A percentile compares a stretch with the other conserved stretches of the same genome.
These are phyloP conservation scores for Drosophila conformis DNA, from an alignment of 2,888 invertebrate genomes.

Conservation along the genomic window DNA sequence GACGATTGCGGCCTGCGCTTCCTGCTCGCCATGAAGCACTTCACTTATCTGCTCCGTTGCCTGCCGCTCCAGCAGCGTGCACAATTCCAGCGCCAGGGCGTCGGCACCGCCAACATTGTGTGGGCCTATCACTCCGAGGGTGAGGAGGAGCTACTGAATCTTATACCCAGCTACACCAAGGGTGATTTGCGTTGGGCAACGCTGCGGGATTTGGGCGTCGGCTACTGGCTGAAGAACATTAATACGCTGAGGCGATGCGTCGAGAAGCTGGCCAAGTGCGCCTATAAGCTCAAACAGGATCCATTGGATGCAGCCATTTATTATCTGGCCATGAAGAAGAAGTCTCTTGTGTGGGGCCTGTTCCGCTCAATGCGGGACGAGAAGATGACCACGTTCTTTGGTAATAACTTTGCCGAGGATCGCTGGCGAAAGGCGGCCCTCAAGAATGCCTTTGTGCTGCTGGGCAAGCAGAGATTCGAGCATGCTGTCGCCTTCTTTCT, in stretches of 20 bases:
- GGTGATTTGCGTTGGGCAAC: conserved; percentile 95
- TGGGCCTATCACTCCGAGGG: conserved; percentile 99
- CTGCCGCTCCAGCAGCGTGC: conserved; percentile 95
- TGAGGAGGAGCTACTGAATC: conserved; percentile 95
- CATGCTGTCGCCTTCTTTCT: conserved; percentile 99
- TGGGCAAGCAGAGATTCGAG: conserved; percentile 97
- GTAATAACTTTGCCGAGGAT: conserved; percentile 96
- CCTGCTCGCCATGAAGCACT: conserved; percentile 98
- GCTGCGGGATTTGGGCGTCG: conserved; percentile 94
- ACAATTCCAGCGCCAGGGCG: conserved; percentile 93
- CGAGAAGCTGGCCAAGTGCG: conserved; percentile 96
- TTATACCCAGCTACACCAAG: conserved; percentile 95
- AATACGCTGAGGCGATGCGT: conserved; percentile 92
- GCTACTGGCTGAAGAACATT: conserved; percentile 97
- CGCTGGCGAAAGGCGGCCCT: conserved; percentile 98
- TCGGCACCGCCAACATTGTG: conserved; percentile 95
- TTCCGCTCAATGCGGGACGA: conserved; percentile 95
- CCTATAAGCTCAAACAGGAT: conserved; percentile 96
- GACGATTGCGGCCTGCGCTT: conserved; percentile 99
- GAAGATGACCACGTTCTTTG: conserved; percentile 97
- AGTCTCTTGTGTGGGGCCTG: conserved; percentile 97
- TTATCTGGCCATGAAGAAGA: conserved; percentile 99
- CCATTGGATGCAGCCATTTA: conserved; percentile 99
- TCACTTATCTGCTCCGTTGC: conserved; percentile 96
- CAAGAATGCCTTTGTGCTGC: conserved; percentile 98